Base-by-base conservation (phyloP, 2,113 vertebrate genomes). In the Ellobius talpinus region DNA sequence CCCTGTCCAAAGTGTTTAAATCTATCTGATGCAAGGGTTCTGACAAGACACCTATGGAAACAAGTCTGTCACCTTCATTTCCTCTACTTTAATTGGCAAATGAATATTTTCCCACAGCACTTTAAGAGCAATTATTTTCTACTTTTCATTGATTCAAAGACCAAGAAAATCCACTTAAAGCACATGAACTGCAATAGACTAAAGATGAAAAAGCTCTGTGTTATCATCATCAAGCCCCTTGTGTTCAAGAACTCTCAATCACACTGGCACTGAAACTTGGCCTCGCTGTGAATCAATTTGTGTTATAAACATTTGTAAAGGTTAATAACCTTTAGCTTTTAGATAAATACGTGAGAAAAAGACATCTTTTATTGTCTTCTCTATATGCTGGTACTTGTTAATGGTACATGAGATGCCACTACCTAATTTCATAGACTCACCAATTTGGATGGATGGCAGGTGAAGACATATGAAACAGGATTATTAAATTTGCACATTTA, bases 401-500 rank as follows among this genome's bases (percentile, higher is more conserved):
- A n/a, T 17, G 3, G 39, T 45, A 1, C 78, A 6, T 50, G 42
- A 58, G 36, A 58, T 58, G 39, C 8, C 42, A 87, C 45, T 12
- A 73, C 7, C 21, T 92, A 13, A 63, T 26, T 90, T 94, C 76
- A 73, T 24, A 91, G 33, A 93, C 31, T 58, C 2, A 85, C 36
- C 31, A 87, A 72, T 91, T 96, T 42, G 70, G 73, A 85, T 58
- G 24, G 68, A 52, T 79, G 63, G n/a, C 63, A 92, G 10, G 85
- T 79, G 39, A 90, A 89, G 42, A 50, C 1, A 85, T 63, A 78
- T 63, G 47, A 96, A 87, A 7, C 3, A 74, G 63, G 89, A 63
- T 87, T 63, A 68, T 74, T 87, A 93, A 91, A 85, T 89, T 89
- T 77, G 11, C 5, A 74, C 47, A 73, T 90, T 90, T 63, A 90